Base-by-base conservation (phyloP, 2,113 vertebrate species). In the Lichenostomus cassidix region DNA sequence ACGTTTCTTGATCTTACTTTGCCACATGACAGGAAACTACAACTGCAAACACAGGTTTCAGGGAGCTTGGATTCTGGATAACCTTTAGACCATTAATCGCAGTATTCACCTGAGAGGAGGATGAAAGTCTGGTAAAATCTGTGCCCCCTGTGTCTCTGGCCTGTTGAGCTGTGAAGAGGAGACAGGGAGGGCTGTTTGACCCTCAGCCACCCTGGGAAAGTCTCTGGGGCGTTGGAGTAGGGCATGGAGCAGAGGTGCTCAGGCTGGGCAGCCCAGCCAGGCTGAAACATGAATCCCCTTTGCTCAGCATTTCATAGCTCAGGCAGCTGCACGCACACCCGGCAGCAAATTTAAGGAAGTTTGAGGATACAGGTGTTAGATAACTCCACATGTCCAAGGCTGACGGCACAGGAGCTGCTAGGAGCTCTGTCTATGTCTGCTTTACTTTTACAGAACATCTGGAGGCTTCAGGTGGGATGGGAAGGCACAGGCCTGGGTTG, bases 221-320 rank as follows among this genome's bases (percentile, higher is more conserved):
- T 53, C 52, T 67, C 46, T 3, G 9, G 28, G 17, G 16, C 3
- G 2, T 2, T 44, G 69, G 53, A 80, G 35, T 24, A 20, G 77
- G 64, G 14, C 69, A 65, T 4, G 7, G 60, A 65, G 69, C 68
- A 56, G 59, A 27, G 18, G 5, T 65, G 29, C n/a, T 69, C 0
- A 0, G 0, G 0, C 37, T 19, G 37, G 41, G 41, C 69, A 49
- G 46, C 24, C 20, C 2, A 7, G 20, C 20, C 90, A 86, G 41
- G 73, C 42, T 4, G 3, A 52, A 41, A 31, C 55, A 47, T 0
- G 5, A 83, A 73, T 46, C 14, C 22, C 7, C 18, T 58, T 76
- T 9, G 15, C 58, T 58, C 76, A 56, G 79, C 70, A n/a, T 56
- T 75, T 85, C 44, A 8, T 0, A 5, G 42, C 37, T 69, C 50